Percentiles rank a stretch among this genome's conserved stretches.
Evolutionary conservation across 2,113 vertebrate genomes (phyloP).

Genomic region (Girardinichthys multiradiatus): DNA sequence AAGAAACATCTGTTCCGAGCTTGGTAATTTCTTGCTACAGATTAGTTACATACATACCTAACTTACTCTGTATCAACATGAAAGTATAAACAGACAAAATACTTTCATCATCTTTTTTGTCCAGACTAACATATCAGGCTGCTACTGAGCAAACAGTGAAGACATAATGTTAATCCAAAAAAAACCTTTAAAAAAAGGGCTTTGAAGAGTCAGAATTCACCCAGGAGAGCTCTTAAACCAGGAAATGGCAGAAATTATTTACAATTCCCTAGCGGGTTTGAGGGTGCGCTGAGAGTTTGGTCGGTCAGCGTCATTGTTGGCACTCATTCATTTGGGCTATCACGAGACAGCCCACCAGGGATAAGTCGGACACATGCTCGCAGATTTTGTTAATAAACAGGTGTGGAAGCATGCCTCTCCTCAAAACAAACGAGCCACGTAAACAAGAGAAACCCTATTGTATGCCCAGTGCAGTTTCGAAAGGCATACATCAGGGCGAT

Average conservation of each 20-base stretch:
- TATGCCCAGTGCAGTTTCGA: conserved; percentile 42
- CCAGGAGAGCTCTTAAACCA: conserved; percentile 44
- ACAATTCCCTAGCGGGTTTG: conserved; percentile 34
- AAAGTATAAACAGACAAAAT: neutral
- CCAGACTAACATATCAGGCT: neutral
- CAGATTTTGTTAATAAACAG: conserved; percentile 17
- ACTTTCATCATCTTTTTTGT: neutral
- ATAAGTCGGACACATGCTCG: neutral
- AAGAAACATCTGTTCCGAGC: neutral
- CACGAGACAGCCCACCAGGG: conserved; percentile 35
- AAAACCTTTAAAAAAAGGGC: neutral
- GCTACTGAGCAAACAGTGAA: neutral
- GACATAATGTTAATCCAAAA: neutral
- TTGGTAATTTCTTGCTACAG: neutral
- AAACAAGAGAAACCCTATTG: conserved; percentile 31
- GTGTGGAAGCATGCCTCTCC: conserved; percentile 28
- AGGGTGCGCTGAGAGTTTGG: conserved; percentile 39
- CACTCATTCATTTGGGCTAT: conserved; percentile 61
- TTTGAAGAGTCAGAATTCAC: conserved; percentile 8
- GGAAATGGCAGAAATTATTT: conserved; percentile 60
- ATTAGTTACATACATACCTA: neutral
- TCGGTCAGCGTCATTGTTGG: conserved; percentile 52
- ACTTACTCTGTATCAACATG: neutral
- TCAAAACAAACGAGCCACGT: conserved; percentile 25
- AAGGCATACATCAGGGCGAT: conserved; percentile 15